Evolutionary conservation across 2,113 vertebrate genomes (phyloP), one percentile per base, ranked within the genome.

Genomic region (Silurus glanis): DNA sequence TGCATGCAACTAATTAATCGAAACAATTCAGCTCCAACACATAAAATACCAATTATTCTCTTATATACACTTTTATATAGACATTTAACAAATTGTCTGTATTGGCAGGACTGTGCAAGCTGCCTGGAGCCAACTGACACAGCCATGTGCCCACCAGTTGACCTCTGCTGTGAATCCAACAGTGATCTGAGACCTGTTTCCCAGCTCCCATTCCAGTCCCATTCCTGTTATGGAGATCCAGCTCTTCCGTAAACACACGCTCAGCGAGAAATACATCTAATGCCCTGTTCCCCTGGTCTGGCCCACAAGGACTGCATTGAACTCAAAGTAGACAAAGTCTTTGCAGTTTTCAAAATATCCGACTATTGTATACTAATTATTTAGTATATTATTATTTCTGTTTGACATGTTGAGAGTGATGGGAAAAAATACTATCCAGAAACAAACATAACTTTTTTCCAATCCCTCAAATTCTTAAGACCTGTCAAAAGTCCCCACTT

Each of bases 131-230:
- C 79, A 82, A 64, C 84, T 64, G 84, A 81, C 78, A 84, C 82
- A 84, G 80, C 84, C 85, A 64, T 85, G 71, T 83, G 74, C 87
- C 87, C 87, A 86, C 85, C 55, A 88, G 76, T 78, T 88, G 84
- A 88, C 81, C 84, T 88, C 81, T 85, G 67, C 62, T 25, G 9
- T 79, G 16, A 87, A 85, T 83, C 64, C 37, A 53, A 37, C 74
- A 72, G 75, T 62, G 71, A 87, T 67, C 66, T 28, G n/a, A 84
- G 82, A 72, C 79, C 61, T 16, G 76, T 71, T 80, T 58, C 61
- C 66, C 72, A 53, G 79, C 83, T 87, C 85, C 62, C 66, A 62
- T 78, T 84, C 85, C 78, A 59, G 14, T 66, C 49, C 61, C 64
- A 53, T 69, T 76, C 78, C 71, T 28, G 17, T 81, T 71, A 10